Evolutionary conservation across 2,888 invertebrate species (phyloP), one percentile per base, ranked within the genome.

Genomic region (Drosophila prostipennis): DNA sequence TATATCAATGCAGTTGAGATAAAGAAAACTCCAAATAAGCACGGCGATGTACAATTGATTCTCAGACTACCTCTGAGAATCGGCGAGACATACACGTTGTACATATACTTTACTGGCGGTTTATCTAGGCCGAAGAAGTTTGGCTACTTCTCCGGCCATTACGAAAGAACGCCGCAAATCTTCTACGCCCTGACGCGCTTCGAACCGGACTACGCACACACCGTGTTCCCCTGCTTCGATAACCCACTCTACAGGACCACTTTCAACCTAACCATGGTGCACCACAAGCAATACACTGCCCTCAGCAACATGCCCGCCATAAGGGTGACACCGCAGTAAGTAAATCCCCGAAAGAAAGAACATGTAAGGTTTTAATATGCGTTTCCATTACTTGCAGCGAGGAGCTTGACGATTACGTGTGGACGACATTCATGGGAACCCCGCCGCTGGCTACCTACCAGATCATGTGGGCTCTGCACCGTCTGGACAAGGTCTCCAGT

Each of bases 401-500:
- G 72, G 92, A 91, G 4, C 89, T 91, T 53, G 79, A 92, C 0
- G 93, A 93, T 4, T 96, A 95, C 93, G 92, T 94, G 0, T 95
- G 94, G 93, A 96, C 97, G 82, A 92, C 93, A 23, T 98, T 95
- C 89, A 92, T 94, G 72, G 93, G 94, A 58, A 95, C 96, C 0
- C 95, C 96, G 0, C 95, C 95, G 1, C 98, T 98, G 98, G 97
- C 97, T 0, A 98, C 98, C 0, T 98, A 98, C 89, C 92, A 98
- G 43, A 95, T 98, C 0, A 98, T 98, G 0, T 96, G 94, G 90
- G 93, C 95, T 7, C 93, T 97, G 2, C 95, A 96, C 43, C 95
- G 96, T 4, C 73, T 83, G 26, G 63, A 74, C 23, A 75, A 80
- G 1, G 78, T 90, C 8, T 49, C 69, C 7, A 96, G 96, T 92